A percentile compares a stretch with the other conserved stretches of the same genome.
These are phyloP conservation scores for Tyto alba DNA, from an alignment of 2,113 vertebrate species.

Conservation along the genomic window DNA sequence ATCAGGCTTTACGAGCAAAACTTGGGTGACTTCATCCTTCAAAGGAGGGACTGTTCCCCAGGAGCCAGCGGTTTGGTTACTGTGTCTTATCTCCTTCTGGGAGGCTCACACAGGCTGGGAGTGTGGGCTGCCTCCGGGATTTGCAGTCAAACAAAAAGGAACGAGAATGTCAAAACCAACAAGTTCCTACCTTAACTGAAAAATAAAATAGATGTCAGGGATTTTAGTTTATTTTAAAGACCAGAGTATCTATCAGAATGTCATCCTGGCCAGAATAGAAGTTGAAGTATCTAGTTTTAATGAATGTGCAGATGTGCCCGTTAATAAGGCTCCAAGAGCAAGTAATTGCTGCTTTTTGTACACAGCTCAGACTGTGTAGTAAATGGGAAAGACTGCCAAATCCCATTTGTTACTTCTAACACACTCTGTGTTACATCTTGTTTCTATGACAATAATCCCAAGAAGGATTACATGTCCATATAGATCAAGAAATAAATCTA, in stretches of 20 bases:
- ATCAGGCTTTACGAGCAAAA: not conserved
- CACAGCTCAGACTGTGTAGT: not conserved
- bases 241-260: not conserved
- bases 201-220: not conserved
- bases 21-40: slow-evolving; percentile 36
- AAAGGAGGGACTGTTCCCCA: not conserved
- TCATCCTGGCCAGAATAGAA: not conserved
- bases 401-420: slow-evolving; percentile 35
- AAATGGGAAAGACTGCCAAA: slow-evolving; percentile 33
- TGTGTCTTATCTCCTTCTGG: not conserved
- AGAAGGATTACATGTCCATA: not conserved
- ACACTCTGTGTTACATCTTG: not conserved
- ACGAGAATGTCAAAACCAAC: not conserved
- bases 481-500: slow-evolving; percentile 38
- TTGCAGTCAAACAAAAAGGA: not conserved
- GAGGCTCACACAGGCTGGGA: not conserved
- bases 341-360: slow-evolving; percentile 39
- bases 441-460: slow-evolving; percentile 59
- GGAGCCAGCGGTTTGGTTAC: not conserved
- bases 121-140: not conserved
- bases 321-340: slow-evolving; percentile 7
- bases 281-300: not conserved
- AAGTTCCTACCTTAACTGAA: not conserved
- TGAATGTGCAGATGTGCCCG: slow-evolving; percentile 19
- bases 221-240: not conserved